phyloP scores from a whole-genome alignment of 2,888 invertebrate genomes.

The Pristionchus mayeri region DNA sequence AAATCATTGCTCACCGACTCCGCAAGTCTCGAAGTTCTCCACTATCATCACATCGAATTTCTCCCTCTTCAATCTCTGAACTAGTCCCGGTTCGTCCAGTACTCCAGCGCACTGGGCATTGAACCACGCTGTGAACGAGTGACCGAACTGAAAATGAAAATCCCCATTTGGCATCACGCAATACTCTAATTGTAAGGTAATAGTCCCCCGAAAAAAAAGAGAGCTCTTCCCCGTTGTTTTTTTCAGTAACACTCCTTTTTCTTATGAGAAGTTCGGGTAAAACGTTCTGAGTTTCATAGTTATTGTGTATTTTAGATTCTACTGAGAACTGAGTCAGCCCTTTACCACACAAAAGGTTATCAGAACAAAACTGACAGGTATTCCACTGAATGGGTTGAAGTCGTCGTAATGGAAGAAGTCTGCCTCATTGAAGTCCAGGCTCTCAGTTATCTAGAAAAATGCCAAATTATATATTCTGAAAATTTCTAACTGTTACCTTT shows the following conservation, averaged over 20 bases:
- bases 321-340: too few relatives aligned
- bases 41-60: conserved; percentile 8
- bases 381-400: not conserved
- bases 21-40: conserved; percentile 4
- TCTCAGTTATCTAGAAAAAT: conserved; percentile 5
- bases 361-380: not conserved
- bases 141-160: not conserved
- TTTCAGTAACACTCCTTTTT: too few relatives aligned
- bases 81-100: not conserved
- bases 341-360: too few relatives aligned
- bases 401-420: conserved; percentile 9
- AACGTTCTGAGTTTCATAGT: too few relatives aligned
- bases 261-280: too few relatives aligned
- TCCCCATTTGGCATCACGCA: too few relatives aligned
- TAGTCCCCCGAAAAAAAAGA: too few relatives aligned
- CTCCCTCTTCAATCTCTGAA: not conserved
- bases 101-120: not conserved
- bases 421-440: not conserved
- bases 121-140: not conserved
- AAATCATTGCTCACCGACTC: not conserved
- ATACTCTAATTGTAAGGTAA: too few relatives aligned
- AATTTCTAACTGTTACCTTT: not conserved
- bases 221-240: too few relatives aligned
- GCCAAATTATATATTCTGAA: not conserved
- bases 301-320: too few relatives aligned